phyloP scores from a whole-genome alignment of 2,113 vertebrate genomes.

The Pteruthius melanotis region DNA sequence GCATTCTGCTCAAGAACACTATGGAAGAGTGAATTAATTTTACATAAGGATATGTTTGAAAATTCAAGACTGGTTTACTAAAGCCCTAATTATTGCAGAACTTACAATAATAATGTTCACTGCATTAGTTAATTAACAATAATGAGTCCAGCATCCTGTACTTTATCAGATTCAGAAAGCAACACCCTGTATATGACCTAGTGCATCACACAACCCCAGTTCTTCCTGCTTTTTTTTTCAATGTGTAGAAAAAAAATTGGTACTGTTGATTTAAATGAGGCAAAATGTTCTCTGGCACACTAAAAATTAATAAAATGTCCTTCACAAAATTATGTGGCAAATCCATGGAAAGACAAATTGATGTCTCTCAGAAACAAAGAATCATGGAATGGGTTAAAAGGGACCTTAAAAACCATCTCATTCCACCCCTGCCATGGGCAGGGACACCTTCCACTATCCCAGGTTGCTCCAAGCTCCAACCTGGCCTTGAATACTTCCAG shows the following conservation, averaged over 20 bases:
- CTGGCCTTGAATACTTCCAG: background rate
- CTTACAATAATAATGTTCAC: background rate
- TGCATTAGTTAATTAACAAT: background rate
- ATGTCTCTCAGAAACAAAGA: background rate
- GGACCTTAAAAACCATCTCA: background rate
- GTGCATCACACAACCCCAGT: background rate
- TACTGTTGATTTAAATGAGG: background rate
- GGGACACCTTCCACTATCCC: background rate
- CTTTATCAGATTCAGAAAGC: background rate
- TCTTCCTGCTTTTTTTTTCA: background rate
- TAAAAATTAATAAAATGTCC: background rate
- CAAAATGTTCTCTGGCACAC: background rate
- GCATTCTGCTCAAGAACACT: background rate
- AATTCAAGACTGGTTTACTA: background rate
- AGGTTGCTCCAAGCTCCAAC: background rate
- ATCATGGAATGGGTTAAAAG: background rate
- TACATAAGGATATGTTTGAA: background rate
- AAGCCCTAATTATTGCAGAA: background rate
- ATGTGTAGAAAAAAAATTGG: background rate
- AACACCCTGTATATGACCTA: background rate
- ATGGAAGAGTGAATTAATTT: rapidly evolving
- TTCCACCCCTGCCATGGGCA: background rate
- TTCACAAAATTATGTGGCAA: background rate
- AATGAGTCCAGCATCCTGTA: background rate
- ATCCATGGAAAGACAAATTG: background rate